Conservation (phyloP, 1,140 invertebrate species). For the Apis laboriosa region DNA sequence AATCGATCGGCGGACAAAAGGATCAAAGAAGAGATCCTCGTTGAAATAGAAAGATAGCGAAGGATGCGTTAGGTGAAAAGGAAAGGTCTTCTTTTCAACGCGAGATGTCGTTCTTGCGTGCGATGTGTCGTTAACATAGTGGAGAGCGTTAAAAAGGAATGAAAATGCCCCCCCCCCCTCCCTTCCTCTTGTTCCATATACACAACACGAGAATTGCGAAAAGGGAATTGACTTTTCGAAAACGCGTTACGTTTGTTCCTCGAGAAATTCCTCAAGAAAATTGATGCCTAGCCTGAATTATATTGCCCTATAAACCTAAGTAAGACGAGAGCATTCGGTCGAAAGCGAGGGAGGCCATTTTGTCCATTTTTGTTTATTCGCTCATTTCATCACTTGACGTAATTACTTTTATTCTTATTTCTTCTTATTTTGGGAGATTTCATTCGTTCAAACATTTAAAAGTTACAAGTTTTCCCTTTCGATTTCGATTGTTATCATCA, state of each 20-base stretch:
- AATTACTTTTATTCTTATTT: too few species aligned
- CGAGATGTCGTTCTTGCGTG: not conserved
- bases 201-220: not conserved
- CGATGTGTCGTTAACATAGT: not conserved
- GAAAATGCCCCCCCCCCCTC: not conserved
- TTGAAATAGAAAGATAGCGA: too few species aligned
- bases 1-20: constrained; percentile 13
- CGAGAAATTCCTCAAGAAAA: not conserved
- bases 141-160: not conserved
- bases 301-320: not conserved
- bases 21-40: constrained; percentile 7
- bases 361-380: not conserved
- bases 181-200: not conserved
- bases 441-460: too few species aligned
- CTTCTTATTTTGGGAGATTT: too few species aligned
- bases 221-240: not conserved
- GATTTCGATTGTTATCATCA: too few species aligned
- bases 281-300: not conserved
- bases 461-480: too few species aligned
- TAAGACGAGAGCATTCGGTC: not conserved
- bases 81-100: not conserved
- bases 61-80: not conserved
- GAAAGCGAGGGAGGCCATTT: not conserved
- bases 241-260: not conserved
- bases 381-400: too few species aligned